Evolutionary conservation across 2,797 vertebrate genomes (phyloP), one percentile per base, ranked within the genome.

Genomic region (Melanotaenia boesemani): DNA sequence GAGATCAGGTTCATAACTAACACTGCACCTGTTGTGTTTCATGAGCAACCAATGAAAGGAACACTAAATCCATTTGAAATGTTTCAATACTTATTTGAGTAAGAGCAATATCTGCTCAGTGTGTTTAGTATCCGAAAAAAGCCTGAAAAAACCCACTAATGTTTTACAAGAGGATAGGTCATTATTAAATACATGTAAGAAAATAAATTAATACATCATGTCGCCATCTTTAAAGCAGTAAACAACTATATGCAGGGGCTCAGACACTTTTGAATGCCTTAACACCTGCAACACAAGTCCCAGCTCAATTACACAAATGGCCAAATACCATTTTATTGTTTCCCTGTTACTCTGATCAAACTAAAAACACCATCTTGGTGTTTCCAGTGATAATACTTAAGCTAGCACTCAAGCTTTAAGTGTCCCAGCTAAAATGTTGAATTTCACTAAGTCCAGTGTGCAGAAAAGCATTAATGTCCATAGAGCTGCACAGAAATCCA

Each of bases 11-110:
- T 81, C 36, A 61, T 52, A 63, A 74, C 28, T 16, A 70, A 68
- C 22, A 61, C 18, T 54, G 30, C 83, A 92, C 88, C 88, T 90
- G 88, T 76, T 86, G 75, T 75, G 36, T 6, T 58, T 34, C 22
- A 58, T 39, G 56, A 74, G 59, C 26, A 74, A 67, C 36, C 54
- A 12, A 30, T 72, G 57, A 28, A n/a, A 73, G 41, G 18, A 26
- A 48, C 20, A 76, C 62, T 18, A 44, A 65, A 73, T 39, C 54
- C 0, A 32, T 66, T 69, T 76, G 30, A 28, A 37, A 58, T 59
- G 67, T 89, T 90, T 90, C 87, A 77, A 9, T 88, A 80, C 77
- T 73, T 39, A 72, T 65, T 24, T 79, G 61, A 81, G 69, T 74
- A 57, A 70, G 22, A 67, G 59, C 9, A 54, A 57, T 20, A 46